phyloP scores from a whole-genome alignment of 2,113 vertebrate species.

The Macrotus californicus region DNA sequence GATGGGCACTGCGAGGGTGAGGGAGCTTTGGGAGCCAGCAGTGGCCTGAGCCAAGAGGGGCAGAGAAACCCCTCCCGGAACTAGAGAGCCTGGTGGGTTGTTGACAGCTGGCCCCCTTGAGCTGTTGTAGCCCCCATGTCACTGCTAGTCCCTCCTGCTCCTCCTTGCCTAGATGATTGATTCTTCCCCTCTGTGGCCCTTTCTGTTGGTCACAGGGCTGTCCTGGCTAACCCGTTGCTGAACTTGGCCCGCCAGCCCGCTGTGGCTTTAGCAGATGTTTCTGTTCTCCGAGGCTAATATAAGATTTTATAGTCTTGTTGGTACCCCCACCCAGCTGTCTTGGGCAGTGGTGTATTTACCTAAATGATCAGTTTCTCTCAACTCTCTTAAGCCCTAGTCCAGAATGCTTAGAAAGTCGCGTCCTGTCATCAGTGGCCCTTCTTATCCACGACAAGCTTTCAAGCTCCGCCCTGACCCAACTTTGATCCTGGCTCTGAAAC shows the following conservation, averaged over 20 bases:
- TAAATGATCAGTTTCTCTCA: conserved; percentile 43
- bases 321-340: conserved; percentile 56
- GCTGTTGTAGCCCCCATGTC: background rate
- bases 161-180: background rate
- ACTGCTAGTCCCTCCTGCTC: background rate
- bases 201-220: conserved; percentile 48
- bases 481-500: background rate
- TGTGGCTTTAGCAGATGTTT: conserved; percentile 71
- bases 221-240: conserved; percentile 70
- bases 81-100: background rate
- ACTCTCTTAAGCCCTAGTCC: conserved; percentile 1
- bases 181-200: background rate
- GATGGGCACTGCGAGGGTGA: background rate
- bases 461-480: background rate
- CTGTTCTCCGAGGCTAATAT: conserved; percentile 63
- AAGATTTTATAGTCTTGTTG: conserved; percentile 61
- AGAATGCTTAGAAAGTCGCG: conserved; percentile 64
- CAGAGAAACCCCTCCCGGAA: background rate
- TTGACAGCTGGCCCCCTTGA: background rate
- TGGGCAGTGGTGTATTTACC: conserved; percentile 52
- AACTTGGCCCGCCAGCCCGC: conserved; percentile 42
- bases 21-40: background rate
- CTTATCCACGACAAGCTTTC: background rate
- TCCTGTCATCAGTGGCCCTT: background rate
- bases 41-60: background rate